These are phyloP conservation scores for Crax fasciolata DNA, from an alignment of 2,797 vertebrate species.

Conservation along the genomic window DNA sequence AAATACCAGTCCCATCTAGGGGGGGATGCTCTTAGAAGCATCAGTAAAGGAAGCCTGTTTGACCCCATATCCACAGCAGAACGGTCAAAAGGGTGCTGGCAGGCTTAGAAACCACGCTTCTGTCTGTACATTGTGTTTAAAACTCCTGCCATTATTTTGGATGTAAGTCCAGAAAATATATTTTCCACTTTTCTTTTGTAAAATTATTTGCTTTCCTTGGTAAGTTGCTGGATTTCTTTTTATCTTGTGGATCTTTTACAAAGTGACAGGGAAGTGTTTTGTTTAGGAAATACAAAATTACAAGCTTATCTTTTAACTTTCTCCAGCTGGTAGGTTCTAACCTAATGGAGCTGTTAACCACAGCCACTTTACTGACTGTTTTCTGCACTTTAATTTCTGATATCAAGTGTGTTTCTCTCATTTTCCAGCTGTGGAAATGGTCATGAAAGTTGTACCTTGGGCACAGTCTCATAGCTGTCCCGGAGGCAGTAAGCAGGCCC, in stretches of 20 bases:
- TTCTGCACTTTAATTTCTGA: conserved; percentile 60
- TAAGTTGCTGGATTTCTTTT: not conserved
- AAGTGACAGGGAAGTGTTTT: not conserved
- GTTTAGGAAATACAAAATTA: not conserved
- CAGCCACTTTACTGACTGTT: conserved; percentile 39
- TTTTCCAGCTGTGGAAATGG: conserved; percentile 34
- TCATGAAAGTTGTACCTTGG: not conserved
- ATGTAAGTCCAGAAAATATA: not conserved
- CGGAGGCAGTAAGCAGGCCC: conserved; percentile 18
- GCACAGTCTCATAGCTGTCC: not conserved
- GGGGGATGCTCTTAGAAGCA: not conserved
- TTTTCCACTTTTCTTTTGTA: conserved; percentile 15
- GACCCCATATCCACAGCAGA: not conserved
- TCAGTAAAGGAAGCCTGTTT: not conserved
- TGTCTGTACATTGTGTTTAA: not conserved
- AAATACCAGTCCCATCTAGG: not conserved
- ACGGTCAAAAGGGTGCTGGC: not conserved
- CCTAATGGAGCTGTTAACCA: not conserved
- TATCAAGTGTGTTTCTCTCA: not conserved
- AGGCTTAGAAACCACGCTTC: not conserved
- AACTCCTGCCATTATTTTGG: not conserved
- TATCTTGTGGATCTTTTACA: not conserved
- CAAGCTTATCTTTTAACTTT: conserved; percentile 21
- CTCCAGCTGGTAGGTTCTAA: conserved; percentile 14
- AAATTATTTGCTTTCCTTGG: not conserved